Base-by-base conservation (phyloP, 2,888 invertebrate genomes). In the Brassicogethes aeneus region DNA sequence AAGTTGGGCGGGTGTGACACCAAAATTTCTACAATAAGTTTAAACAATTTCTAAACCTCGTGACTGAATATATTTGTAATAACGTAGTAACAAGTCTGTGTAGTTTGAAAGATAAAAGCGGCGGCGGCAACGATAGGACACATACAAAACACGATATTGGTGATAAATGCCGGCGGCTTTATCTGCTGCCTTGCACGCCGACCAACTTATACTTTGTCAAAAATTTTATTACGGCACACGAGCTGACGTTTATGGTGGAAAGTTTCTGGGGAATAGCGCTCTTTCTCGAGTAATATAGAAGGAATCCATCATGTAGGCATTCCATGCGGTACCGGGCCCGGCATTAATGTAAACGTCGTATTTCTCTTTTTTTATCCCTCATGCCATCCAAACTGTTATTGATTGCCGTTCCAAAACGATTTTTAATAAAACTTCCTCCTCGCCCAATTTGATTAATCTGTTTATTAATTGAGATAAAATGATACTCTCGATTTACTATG, bases 291-390 rank as follows among this genome's bases (percentile, higher is more conserved):
- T 53, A 57, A 56, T 56, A 56, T 55, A 54, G 54, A 55, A 55
- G 56, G 56, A 60, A 60, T 60, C 57, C 56, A 59, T 59, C 59
- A 59, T 59, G 59, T 60, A 61, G 54, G 59, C 61, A 57, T 60
- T 61, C 59, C 59, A 50, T 51, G 57, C 56, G 55, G 56, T 53
- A 51, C 55, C n/a, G n/a, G 45, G 45, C 46, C 54, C 49, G 47
- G 53, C 59, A 57, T 61, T 60, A 60, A 59, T 55, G 59, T 59
- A 57, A 56, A 60, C 57, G 59, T 56, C 60, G 56, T 58, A 59
- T 57, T 59, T 59, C 55, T 57, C 55, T 57, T 23, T 23, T n/a
- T 57, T 56, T 59, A 57, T 56, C 58, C 60, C 52, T 50, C 47
- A 50, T 54, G 55, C 55, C 55, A 52, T 54, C 59, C 50, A 54